A percentile compares a stretch with the other conserved stretches of the same genome.
Conservation (phyloP, 2,797 vertebrate genomes). For the Neopelma chrysocephalum region DNA sequence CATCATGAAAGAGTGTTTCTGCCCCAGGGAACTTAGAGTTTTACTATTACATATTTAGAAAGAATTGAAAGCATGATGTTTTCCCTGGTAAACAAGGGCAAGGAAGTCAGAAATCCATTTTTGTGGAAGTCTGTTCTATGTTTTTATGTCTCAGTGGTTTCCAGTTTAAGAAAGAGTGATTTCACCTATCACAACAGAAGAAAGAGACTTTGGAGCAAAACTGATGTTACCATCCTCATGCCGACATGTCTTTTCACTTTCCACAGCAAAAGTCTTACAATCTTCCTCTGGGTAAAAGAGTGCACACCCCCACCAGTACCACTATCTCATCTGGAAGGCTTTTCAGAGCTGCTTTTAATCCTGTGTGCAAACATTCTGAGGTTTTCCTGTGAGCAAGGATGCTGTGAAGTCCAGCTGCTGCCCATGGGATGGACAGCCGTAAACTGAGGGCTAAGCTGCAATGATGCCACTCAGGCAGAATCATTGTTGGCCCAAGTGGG, state of each 20-base stretch:
- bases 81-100: neutral
- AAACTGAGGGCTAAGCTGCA: accelerated
- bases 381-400: neutral
- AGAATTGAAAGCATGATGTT: neutral
- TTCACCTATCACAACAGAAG: neutral
- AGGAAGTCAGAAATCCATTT: neutral
- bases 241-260: neutral
- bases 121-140: neutral
- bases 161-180: neutral
- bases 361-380: neutral
- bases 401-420: neutral
- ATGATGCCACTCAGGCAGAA: neutral
- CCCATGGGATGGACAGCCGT: accelerated
- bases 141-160: neutral
- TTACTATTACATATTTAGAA: neutral
- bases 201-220: neutral
- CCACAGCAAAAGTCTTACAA: neutral
- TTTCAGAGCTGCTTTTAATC: neutral
- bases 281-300: neutral
- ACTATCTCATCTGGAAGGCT: neutral
- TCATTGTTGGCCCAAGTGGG: too few species aligned
- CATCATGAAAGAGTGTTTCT: neutral
- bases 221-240: neutral
- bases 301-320: accelerated
- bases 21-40: neutral